Evolutionary conservation across 2,888 invertebrate species (phyloP).

Genomic region (Subacronicta megacephala): DNA sequence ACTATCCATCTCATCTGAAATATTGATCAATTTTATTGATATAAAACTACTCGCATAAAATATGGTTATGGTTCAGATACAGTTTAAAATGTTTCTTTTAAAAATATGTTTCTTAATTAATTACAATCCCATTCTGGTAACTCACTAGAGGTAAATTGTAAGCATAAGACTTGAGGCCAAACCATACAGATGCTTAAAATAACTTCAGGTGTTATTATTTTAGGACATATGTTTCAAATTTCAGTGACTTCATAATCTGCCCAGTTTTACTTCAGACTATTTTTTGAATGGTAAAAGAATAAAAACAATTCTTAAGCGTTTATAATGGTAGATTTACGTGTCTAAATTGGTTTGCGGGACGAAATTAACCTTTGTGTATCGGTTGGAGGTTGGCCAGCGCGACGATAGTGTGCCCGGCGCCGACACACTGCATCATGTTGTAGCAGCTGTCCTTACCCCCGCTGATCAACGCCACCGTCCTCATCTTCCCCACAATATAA

Average conservation of each 20-base stretch:
- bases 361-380: constrained; percentile 92
- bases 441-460: constrained; percentile 99
- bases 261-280: background rate
- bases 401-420: constrained; percentile 98
- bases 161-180: constrained; percentile 42
- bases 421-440: constrained; percentile 99
- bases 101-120: background rate
- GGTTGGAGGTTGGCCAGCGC: constrained; percentile 99
- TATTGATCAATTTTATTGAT: constrained; percentile 1
- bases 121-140: constrained; percentile 9
- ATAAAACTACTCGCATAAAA: too few relatives aligned
- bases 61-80: too few relatives aligned
- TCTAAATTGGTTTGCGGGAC: constrained; percentile 58
- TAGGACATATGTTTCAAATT: constrained; percentile 41
- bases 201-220: constrained; percentile 45
- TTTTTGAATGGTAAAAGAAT: constrained; percentile 1
- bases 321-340: constrained; percentile 41
- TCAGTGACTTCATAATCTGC: constrained; percentile 10
- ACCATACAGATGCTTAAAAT: constrained; percentile 44
- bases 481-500: constrained; percentile 90
- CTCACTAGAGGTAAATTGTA: constrained; percentile 25
- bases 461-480: constrained; percentile 96
- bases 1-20: constrained; percentile 96
- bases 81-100: background rate
- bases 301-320: constrained; percentile 22